These are phyloP conservation scores for Synergus japonicus DNA, from an alignment of 2,888 invertebrate genomes.

Conservation along the genomic window DNA sequence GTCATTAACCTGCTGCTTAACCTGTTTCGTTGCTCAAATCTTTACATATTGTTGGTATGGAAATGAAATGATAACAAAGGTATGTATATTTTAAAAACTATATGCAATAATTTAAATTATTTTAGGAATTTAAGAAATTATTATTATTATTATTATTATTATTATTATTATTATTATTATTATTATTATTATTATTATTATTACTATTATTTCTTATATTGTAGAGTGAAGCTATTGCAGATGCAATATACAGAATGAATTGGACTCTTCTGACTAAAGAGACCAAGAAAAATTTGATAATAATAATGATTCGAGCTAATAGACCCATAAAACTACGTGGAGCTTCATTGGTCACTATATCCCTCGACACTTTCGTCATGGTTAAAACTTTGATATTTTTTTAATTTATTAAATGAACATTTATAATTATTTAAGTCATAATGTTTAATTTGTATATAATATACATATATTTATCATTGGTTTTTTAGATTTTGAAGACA, in stretches of 20 bases:
- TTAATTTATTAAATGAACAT: not conserved
- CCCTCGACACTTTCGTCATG: slow-evolving; percentile 1
- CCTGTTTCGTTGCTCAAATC: not conserved
- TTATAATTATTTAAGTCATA: not conserved
- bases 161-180: not conserved
- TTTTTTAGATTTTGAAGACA: slow-evolving; percentile 24
- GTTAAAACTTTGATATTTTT: not conserved
- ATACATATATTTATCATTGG: not conserved
- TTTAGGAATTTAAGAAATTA: no score
- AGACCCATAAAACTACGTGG: slow-evolving; percentile 1
- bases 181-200: not conserved
- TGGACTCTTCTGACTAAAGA: not conserved
- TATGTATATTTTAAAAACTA: not conserved
- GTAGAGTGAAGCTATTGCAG: slow-evolving; percentile 8
- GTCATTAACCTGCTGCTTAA: not conserved
- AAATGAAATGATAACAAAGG: slow-evolving; percentile 5
- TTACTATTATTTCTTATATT: not conserved
- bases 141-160: not conserved
- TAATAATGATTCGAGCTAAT: not conserved
- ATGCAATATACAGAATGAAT: not conserved
- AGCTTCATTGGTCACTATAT: not conserved
- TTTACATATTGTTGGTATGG: slow-evolving; percentile 12
- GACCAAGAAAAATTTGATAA: slow-evolving; percentile 8
- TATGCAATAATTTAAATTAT: not conserved
- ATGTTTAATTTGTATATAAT: not conserved